These are phyloP conservation scores for Cryptocephalus primarius DNA, from an alignment of 2,888 invertebrate genomes.

Conservation along the genomic window DNA sequence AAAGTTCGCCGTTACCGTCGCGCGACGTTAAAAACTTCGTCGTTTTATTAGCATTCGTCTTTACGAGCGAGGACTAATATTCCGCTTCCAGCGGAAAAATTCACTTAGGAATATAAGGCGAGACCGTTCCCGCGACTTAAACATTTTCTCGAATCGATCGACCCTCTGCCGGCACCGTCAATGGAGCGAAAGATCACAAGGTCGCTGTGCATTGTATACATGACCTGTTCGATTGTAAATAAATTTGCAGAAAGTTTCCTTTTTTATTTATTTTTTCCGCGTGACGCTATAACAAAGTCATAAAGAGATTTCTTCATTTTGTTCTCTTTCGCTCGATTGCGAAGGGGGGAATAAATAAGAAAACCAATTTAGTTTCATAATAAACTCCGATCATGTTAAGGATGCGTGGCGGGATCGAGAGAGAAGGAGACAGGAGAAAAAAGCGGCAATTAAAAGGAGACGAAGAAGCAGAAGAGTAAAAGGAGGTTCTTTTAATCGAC, in stretches of 20 bases:
- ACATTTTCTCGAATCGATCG: too few relatives aligned
- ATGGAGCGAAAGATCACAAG: slow-evolving; percentile 5
- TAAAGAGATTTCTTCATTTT: slow-evolving; percentile 8
- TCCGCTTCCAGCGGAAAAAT: too few relatives aligned
- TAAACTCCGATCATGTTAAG: slow-evolving; percentile 2
- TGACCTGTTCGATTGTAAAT: slow-evolving; percentile 14
- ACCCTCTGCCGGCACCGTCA: too few relatives aligned
- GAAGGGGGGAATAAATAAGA: slow-evolving; percentile 5
- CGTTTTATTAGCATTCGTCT: too few relatives aligned
- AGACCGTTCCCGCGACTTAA: too few relatives aligned
- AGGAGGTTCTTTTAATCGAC: slow-evolving; percentile 7
- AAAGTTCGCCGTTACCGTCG: too few relatives aligned
- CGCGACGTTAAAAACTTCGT: too few relatives aligned
- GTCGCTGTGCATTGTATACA: slow-evolving; percentile 12
- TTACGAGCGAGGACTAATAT: too few relatives aligned
- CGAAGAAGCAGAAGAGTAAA: slow-evolving; percentile 12
- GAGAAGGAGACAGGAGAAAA: slow-evolving; percentile 7
- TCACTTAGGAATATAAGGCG: too few relatives aligned
- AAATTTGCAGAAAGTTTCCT: slow-evolving; percentile 7
- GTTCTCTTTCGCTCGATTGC: background rate
- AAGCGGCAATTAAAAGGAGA: slow-evolving; percentile 20
- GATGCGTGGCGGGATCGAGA: slow-evolving; percentile 1
- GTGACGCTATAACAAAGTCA: slow-evolving; percentile 11
- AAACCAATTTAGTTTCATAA: slow-evolving; percentile 12
- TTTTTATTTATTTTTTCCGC: slow-evolving; percentile 7